These are phyloP conservation scores for Brachionus angularis DNA, from an alignment of 1,140 invertebrate species.

Conservation along the genomic window DNA sequence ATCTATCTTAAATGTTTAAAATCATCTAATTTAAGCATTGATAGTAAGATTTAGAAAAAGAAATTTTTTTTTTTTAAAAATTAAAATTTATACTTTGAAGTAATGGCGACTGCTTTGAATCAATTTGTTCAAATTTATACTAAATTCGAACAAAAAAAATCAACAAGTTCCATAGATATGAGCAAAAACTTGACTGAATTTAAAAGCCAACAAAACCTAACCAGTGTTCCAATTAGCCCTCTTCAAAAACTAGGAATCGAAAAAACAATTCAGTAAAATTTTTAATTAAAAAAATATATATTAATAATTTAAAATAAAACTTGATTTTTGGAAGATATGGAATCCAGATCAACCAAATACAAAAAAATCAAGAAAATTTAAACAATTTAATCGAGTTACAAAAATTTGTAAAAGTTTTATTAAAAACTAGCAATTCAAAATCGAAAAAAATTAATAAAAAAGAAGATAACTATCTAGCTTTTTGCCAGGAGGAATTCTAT, in stretches of 20 bases:
- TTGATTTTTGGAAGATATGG: neutral
- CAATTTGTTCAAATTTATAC: neutral
- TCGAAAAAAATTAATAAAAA: neutral
- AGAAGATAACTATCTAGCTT: neutral
- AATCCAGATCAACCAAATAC: neutral
- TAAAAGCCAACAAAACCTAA: neutral
- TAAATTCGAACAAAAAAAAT: neutral
- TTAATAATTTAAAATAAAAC: neutral
- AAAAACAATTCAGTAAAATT: conserved; percentile 33
- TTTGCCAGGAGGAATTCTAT: conserved; percentile 48
- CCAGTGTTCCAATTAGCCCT: neutral
- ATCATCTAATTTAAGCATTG: neutral
- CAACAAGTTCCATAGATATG: neutral
- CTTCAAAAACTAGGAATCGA: neutral
- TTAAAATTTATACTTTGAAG: too few species aligned
- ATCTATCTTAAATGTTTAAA: conserved; percentile 7
- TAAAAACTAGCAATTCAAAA: conserved; percentile 11
- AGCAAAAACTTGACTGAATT: neutral
- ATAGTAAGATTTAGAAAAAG: too few species aligned
- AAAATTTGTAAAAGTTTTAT: neutral
- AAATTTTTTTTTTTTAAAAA: too few species aligned
- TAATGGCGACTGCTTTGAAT: neutral
- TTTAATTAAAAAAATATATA: neutral
- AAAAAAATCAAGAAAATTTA: neutral
- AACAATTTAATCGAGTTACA: conserved; percentile 6